phyloP scores from a whole-genome alignment of 1,140 invertebrate species.

The Orchesella cincta region DNA sequence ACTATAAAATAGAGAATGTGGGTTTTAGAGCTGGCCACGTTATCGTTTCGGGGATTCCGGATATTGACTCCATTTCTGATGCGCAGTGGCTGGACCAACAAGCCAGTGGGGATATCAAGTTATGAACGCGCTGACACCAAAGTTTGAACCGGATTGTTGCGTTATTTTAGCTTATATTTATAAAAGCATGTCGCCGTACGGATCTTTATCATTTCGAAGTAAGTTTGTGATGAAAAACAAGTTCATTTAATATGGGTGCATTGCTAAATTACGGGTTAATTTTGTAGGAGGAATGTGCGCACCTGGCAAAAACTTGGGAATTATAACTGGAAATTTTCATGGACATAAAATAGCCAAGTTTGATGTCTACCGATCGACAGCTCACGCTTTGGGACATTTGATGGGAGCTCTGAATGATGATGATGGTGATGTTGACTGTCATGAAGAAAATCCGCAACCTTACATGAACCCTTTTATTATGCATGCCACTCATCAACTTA shows the following conservation, averaged over 20 bases:
- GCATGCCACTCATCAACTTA: not conserved
- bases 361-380: not conserved
- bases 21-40: not conserved
- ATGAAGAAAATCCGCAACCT: not conserved
- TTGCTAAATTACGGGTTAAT: not conserved
- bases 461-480: slow-evolving; percentile 4
- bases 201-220: not conserved
- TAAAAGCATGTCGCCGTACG: not conserved
- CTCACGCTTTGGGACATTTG: not conserved
- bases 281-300: not conserved
- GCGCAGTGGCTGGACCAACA: not conserved
- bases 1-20: not conserved
- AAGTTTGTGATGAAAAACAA: too few relatives aligned
- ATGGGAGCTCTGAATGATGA: not conserved
- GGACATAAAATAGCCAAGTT: not conserved
- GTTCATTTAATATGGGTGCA: too few relatives aligned
- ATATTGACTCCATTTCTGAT: not conserved
- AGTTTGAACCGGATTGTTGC: not conserved
- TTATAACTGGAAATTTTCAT: not conserved
- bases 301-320: not conserved
- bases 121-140: not conserved
- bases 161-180: not conserved
- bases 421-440: not conserved
- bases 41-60: not conserved
- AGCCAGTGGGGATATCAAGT: not conserved